Conservation (phyloP, 2,888 invertebrate genomes). For the Myopa testacea region DNA sequence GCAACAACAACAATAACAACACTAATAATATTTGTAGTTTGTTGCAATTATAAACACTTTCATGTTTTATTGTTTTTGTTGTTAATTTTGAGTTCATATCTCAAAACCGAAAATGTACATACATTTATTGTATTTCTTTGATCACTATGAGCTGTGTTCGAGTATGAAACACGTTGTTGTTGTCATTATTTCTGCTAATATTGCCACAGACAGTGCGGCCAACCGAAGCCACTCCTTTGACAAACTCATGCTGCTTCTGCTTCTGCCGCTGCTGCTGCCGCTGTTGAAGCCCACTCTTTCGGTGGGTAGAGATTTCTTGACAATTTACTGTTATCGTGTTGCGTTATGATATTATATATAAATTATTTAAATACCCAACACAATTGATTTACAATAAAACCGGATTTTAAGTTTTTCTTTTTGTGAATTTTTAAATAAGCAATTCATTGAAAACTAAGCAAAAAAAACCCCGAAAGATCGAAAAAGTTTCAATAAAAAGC, state of each 20-base stretch:
- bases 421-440: too few relatives aligned
- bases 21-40: background rate
- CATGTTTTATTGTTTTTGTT: background rate
- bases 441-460: too few relatives aligned
- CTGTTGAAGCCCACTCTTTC: background rate
- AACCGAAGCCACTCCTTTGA: conserved; percentile 7
- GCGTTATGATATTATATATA: too few relatives aligned
- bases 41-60: background rate
- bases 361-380: too few relatives aligned
- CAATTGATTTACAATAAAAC: too few relatives aligned
- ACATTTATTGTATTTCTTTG: conserved; percentile 1
- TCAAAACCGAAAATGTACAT: conserved; percentile 2
- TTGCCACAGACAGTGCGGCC: background rate
- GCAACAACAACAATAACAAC: background rate
- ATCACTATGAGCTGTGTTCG: background rate
- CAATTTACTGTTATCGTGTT: too few relatives aligned
- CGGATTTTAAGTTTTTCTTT: too few relatives aligned
- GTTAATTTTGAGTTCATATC: conserved; percentile 22
- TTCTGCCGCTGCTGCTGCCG: background rate
- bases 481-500: too few relatives aligned
- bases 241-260: conserved; percentile 2
- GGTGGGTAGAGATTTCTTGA: background rate
- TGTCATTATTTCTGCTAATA: background rate
- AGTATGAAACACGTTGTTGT: background rate
- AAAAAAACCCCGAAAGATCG: too few relatives aligned